Evolutionary conservation across 2,888 invertebrate genomes (phyloP).

Genomic region (Drosophila fulvimacula): DNA sequence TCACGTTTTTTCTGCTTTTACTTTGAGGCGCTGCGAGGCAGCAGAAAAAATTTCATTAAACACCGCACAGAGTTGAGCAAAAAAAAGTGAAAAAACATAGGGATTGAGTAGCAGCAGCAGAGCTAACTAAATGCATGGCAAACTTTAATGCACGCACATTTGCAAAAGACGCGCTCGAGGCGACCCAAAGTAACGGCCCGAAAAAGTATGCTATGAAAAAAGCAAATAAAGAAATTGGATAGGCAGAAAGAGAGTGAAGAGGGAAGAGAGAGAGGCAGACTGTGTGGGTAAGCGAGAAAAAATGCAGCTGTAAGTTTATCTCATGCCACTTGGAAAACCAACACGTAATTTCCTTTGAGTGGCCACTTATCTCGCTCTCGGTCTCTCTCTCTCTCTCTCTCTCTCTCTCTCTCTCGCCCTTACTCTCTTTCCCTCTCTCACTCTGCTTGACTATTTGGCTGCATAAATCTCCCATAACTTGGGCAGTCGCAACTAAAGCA

Average conservation of each 20-base stretch:
- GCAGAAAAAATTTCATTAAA: constrained; percentile 71
- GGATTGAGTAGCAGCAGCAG: constrained; percentile 2
- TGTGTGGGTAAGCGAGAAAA: constrained; percentile 13
- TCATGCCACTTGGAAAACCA: constrained; percentile 63
- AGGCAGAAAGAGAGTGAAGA: not conserved
- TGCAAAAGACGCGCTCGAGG: constrained; percentile 37
- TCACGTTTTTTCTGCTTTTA: not conserved
- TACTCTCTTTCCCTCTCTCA: constrained; percentile 7
- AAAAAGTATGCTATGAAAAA: constrained; percentile 37
- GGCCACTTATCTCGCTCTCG: constrained; percentile 63
- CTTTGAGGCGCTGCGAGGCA: constrained; percentile 29
- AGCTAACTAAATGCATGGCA: constrained; percentile 62
- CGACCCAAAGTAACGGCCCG: constrained; percentile 33
- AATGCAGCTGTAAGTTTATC: constrained; percentile 59
- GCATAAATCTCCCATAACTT: constrained; percentile 74
- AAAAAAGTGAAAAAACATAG: too few species aligned
- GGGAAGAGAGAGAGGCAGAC: not conserved
- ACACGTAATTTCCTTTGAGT: constrained; percentile 72
- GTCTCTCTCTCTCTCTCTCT: constrained; percentile 5
- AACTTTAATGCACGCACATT: constrained; percentile 72
- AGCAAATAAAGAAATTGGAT: constrained; percentile 12
- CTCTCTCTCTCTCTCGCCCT: constrained; percentile 2
- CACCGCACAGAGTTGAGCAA: constrained; percentile 47
- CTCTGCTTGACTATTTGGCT: constrained; percentile 55
- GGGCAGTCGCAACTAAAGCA: constrained; percentile 47